Conservation (phyloP, 1,140 invertebrate species). For the Formica selysi region DNA sequence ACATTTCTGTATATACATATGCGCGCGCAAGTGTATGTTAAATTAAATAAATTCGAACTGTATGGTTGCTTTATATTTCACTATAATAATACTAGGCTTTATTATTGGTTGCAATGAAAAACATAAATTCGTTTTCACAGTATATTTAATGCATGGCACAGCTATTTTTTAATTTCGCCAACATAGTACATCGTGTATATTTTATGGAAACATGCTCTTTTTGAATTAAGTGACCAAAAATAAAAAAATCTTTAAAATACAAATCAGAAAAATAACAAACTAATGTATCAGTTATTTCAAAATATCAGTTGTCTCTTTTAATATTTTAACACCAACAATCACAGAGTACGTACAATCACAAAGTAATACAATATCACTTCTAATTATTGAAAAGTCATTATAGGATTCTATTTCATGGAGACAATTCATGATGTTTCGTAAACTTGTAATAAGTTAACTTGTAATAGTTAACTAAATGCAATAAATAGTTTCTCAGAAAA, state of each 20-base stretch:
- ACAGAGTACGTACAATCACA: background rate
- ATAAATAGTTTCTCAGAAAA: constrained; percentile 2
- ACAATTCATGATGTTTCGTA: background rate
- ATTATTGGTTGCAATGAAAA: background rate
- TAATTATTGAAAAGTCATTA: background rate
- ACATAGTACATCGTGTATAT: background rate
- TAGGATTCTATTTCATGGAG: background rate
- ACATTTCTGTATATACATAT: background rate
- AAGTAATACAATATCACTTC: background rate
- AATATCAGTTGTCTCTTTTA: background rate
- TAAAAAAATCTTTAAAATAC: constrained; percentile 11
- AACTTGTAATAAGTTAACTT: too few relatives aligned
- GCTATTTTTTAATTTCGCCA: constrained; percentile 4
- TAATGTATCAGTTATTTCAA: background rate
- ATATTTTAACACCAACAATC: background rate
- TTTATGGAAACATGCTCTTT: constrained; percentile 20
- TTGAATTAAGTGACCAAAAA: background rate
- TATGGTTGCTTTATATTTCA: background rate
- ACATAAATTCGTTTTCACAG: background rate
- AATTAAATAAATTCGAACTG: constrained; percentile 11
- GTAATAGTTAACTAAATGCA: too few relatives aligned
- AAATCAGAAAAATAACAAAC: background rate
- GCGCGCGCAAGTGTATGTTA: background rate
- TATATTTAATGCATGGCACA: constrained; percentile 10
- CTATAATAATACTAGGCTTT: background rate